phyloP scores from a whole-genome alignment of 2,888 invertebrate species.

The Pterostichus niger region DNA sequence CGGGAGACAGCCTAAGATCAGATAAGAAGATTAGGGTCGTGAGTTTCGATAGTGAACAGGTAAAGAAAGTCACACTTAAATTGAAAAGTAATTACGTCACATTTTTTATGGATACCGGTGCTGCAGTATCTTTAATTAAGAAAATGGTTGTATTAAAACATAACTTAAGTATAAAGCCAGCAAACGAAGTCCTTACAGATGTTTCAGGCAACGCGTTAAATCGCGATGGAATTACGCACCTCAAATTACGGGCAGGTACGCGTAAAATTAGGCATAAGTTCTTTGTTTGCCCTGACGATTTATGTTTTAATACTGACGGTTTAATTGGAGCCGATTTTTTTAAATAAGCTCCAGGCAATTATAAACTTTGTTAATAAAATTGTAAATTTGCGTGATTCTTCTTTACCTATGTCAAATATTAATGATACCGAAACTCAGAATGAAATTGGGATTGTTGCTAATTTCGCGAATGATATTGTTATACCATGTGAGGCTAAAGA shows the following conservation, averaged over 20 bases:
- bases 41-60: not conserved
- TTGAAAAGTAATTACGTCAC: not conserved
- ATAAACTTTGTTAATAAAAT: conserved; percentile 23
- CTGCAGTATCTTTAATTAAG: conserved; percentile 40
- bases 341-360: not conserved
- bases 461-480: too few relatives aligned
- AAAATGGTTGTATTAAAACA: not conserved
- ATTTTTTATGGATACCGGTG: conserved; percentile 19
- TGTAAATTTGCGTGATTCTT: not conserved
- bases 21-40: not conserved
- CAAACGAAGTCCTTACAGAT: conserved; percentile 29
- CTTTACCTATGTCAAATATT: not conserved
- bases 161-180: not conserved
- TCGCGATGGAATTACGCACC: not conserved
- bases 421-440: not conserved
- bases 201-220: conserved; percentile 24
- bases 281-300: conserved; percentile 22
- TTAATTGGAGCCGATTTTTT: conserved; percentile 58
- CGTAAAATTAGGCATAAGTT: conserved; percentile 1
- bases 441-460: too few relatives aligned
- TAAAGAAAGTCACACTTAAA: not conserved
- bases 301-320: conserved; percentile 32
- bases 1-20: not conserved
- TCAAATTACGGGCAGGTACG: not conserved
- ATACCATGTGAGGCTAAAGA: too few relatives aligned